A percentile compares a stretch with the other conserved stretches of the same genome.
These are phyloP conservation scores for Oedothorax gibbosus DNA, from an alignment of 1,140 invertebrate species.

Conservation along the genomic window DNA sequence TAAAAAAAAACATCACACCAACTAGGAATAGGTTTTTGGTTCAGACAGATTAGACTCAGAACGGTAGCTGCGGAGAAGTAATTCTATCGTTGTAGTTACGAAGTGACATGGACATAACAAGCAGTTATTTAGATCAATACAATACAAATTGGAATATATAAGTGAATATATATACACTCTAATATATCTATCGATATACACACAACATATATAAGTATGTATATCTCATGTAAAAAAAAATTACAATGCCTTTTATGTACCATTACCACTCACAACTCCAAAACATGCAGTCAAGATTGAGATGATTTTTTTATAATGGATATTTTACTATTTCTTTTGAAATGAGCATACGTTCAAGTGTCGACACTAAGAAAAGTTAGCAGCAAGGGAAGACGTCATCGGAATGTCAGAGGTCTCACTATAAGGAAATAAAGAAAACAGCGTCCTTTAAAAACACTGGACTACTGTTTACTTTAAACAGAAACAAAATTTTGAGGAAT, in stretches of 20 bases:
- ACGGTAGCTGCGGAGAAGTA: too few relatives aligned
- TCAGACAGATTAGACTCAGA: too few relatives aligned
- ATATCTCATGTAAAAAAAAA: constrained; percentile 34
- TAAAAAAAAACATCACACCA: neutral
- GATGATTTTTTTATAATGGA: constrained; percentile 50
- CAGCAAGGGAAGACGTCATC: constrained; percentile 40
- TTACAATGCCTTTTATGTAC: constrained; percentile 37
- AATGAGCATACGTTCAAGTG: constrained; percentile 53
- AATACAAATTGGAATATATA: constrained; percentile 11
- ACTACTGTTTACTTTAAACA: too few relatives aligned
- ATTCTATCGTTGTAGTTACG: constrained; percentile 27
- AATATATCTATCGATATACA: constrained; percentile 9
- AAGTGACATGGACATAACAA: constrained; percentile 28
- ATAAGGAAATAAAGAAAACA: too few relatives aligned
- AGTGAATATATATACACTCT: constrained; percentile 36
- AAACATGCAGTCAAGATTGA: constrained; percentile 33
- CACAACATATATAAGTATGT: constrained; percentile 28
- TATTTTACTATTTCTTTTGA: constrained; percentile 60
- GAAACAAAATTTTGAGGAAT: too few relatives aligned
- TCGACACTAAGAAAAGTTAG: constrained; percentile 7
- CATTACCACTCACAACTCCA: constrained; percentile 14
- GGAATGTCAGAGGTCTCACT: too few relatives aligned
- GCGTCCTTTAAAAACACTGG: too few relatives aligned
- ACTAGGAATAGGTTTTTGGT: too few relatives aligned
- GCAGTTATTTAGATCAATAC: constrained; percentile 34